phyloP scores from a whole-genome alignment of 2,113 vertebrate genomes.

The Cyanoramphus novaezelandiae region DNA sequence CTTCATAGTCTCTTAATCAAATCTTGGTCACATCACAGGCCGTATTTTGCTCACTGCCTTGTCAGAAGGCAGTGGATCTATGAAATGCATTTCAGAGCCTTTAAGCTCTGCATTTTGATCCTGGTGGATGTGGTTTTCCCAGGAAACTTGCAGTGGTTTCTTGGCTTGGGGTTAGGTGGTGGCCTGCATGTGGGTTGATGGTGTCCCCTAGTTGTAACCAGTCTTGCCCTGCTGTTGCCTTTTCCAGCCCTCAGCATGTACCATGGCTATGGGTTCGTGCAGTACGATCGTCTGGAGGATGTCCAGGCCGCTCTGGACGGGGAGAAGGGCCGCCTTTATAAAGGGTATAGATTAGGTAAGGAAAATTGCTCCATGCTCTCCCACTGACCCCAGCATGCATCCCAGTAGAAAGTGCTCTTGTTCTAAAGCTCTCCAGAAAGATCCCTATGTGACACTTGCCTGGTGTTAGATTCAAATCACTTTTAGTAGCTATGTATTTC shows the following conservation, averaged over 20 bases:
- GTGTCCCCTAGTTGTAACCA: background rate
- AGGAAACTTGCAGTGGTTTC: background rate
- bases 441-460: background rate
- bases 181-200: background rate
- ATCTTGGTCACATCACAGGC: background rate
- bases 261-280: slow-evolving; percentile 88
- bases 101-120: background rate
- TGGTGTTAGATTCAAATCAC: background rate
- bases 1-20: background rate
- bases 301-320: slow-evolving; percentile 87
- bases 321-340: slow-evolving; percentile 88
- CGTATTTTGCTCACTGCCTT: slow-evolving; percentile 26
- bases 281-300: slow-evolving; percentile 87
- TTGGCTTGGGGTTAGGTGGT: background rate
- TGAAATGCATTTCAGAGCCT: background rate
- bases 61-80: background rate
- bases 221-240: slow-evolving; percentile 75
- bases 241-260: slow-evolving; percentile 88
- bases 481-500: background rate
- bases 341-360: slow-evolving; percentile 92
- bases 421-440: slow-evolving; percentile 11
- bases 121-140: slow-evolving; percentile 4
- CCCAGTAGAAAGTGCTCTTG: background rate
- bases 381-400: slow-evolving; percentile 45
- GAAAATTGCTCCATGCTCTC: slow-evolving; percentile 43